phyloP scores from a whole-genome alignment of 2,888 invertebrate species.

The Notocelia uddmanniana region DNA sequence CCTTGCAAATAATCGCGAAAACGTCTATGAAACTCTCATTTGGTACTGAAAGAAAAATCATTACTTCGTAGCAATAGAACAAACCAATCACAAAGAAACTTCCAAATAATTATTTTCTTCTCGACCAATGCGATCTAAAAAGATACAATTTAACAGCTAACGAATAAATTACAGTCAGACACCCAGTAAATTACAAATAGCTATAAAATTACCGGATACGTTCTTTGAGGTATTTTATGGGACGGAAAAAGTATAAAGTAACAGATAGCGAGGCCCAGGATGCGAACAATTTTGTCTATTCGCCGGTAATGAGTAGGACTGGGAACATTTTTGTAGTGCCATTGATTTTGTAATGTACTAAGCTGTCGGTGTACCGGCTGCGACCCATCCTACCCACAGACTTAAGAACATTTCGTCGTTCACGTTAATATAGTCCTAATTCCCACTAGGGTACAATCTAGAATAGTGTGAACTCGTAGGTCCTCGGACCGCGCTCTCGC shows the following conservation, averaged over 20 bases:
- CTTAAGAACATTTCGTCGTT: background rate
- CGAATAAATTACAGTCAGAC: slow-evolving; percentile 40
- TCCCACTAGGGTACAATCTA: no score
- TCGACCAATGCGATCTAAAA: slow-evolving; percentile 11
- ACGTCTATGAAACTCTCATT: no score
- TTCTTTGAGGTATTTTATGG: slow-evolving; percentile 43
- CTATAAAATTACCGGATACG: slow-evolving; percentile 46
- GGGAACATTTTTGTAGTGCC: slow-evolving; percentile 20
- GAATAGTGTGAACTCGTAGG: no score
- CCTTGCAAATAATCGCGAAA: no score
- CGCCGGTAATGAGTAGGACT: slow-evolving; percentile 27
- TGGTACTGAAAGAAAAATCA: background rate
- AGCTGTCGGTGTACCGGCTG: background rate
- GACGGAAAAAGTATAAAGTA: slow-evolving; percentile 38
- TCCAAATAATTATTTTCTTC: background rate
- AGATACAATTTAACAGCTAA: slow-evolving; percentile 37
- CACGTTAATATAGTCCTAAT: background rate
- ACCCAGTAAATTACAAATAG: slow-evolving; percentile 44
- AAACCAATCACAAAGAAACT: background rate
- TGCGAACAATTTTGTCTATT: slow-evolving; percentile 36
- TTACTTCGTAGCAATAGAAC: background rate
- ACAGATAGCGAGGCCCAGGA: slow-evolving; percentile 22
- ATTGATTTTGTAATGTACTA: slow-evolving; percentile 24
- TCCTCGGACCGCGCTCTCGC: no score
- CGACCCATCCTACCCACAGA: background rate